Evolutionary conservation across 2,797 vertebrate species (phyloP).

Genomic region (Pipistrellus kuhlii): DNA sequence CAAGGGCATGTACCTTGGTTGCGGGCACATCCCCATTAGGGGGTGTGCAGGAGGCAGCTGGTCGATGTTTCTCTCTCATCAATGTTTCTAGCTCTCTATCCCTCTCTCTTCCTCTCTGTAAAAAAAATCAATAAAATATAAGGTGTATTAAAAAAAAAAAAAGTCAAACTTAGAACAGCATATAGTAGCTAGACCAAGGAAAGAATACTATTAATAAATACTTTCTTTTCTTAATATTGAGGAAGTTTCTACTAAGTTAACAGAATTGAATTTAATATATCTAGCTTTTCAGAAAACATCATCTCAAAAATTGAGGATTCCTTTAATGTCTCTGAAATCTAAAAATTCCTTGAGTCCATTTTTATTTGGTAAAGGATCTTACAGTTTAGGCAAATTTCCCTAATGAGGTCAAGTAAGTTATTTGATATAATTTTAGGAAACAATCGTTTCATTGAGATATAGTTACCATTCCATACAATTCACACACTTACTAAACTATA

Average conservation of each 20-base stretch:
- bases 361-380: slow-evolving; percentile 5
- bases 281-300: not conserved
- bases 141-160: too few species aligned
- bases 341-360: not conserved
- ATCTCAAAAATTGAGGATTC: slow-evolving; percentile 49
- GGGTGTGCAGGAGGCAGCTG: too few species aligned
- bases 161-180: not conserved
- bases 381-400: not conserved
- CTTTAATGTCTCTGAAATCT: slow-evolving; percentile 20
- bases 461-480: not conserved
- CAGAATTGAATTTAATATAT: slow-evolving; percentile 27
- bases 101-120: too few species aligned
- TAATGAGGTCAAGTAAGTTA: not conserved
- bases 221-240: slow-evolving; percentile 31
- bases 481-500: not conserved
- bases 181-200: slow-evolving; percentile 12
- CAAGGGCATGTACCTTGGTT: too few species aligned
- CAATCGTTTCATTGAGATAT: not conserved
- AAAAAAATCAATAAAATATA: too few species aligned
- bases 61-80: too few species aligned
- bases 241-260: slow-evolving; percentile 16
- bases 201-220: slow-evolving; percentile 52
- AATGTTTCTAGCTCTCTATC: too few species aligned
- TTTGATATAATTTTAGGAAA: slow-evolving; percentile 10
- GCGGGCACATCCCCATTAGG: too few species aligned